Evolutionary conservation across 2,113 vertebrate species (phyloP).

Genomic region (Dipodomys merriami): DNA sequence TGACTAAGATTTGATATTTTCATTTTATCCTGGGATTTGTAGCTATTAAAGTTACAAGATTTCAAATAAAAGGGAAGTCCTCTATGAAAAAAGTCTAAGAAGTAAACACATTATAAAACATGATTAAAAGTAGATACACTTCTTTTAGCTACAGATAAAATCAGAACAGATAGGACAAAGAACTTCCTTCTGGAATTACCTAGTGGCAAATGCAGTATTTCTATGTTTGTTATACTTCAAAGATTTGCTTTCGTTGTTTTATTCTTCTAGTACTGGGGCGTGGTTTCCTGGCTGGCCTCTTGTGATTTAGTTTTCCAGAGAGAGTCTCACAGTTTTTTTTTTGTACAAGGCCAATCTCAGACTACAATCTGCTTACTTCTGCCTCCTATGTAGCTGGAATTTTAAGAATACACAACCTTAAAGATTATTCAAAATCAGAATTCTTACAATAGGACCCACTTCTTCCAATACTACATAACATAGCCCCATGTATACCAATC

Average conservation of each 20-base stretch:
- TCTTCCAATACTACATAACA: too few relatives aligned
- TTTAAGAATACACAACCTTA: background rate
- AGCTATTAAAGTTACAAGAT: constrained; percentile 43
- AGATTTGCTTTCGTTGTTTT: background rate
- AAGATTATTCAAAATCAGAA: constrained; percentile 65
- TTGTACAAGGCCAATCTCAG: too few relatives aligned
- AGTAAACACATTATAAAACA: constrained; percentile 38
- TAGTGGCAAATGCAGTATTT: constrained; percentile 51
- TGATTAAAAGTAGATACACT: background rate
- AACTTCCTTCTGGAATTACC: constrained; percentile 41
- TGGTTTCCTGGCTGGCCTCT: too few relatives aligned
- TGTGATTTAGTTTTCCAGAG: too few relatives aligned
- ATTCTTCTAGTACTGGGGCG: too few relatives aligned
- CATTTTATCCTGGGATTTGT: constrained; percentile 17
- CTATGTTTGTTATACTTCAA: background rate
- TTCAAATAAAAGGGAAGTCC: background rate
- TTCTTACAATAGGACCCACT: constrained; percentile 41
- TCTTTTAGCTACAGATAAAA: constrained; percentile 65
- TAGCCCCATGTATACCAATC: constrained; percentile 58
- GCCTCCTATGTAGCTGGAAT: too few relatives aligned
- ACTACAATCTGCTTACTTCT: too few relatives aligned
- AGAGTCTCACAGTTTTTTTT: too few relatives aligned
- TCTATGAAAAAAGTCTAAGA: constrained; percentile 35
- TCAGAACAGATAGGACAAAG: background rate
- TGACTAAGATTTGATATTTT: background rate